These are phyloP conservation scores for Pitta sordida DNA, from an alignment of 2,113 vertebrate species.

Conservation along the genomic window DNA sequence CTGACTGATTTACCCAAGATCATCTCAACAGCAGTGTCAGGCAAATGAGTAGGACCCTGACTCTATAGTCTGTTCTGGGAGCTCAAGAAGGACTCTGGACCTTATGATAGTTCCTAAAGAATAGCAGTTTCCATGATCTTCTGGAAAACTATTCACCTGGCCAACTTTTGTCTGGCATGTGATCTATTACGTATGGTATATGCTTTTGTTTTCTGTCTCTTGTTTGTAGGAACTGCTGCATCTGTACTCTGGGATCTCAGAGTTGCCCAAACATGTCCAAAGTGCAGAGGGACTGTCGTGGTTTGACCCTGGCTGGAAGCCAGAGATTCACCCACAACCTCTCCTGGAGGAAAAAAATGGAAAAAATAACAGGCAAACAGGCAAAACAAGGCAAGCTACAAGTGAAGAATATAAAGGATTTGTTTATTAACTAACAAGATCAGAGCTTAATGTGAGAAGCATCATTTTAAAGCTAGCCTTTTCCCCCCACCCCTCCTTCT, in stretches of 20 bases:
- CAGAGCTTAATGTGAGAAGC: no score
- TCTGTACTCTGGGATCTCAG: not conserved
- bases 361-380: no score
- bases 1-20: not conserved
- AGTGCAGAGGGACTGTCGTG: no score
- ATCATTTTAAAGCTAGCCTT: no score
- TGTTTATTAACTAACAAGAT: no score
- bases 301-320: no score
- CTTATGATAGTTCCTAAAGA: not conserved
- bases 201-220: not conserved
- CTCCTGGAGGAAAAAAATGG: no score
- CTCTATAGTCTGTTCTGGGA: not conserved
- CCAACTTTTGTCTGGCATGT: not conserved
- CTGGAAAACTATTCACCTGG: not conserved
- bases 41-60: not conserved
- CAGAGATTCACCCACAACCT: no score
- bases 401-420: no score
- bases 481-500: no score
- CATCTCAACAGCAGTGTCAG: not conserved
- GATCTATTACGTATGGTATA: not conserved
- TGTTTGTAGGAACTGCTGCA: not conserved
- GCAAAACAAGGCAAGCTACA: no score
- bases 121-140: not conserved
- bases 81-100: not conserved
- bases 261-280: fast-evolving